Evolutionary conservation across 2,797 vertebrate species (phyloP), one percentile per base, ranked within the genome.

Genomic region (Anguilla pacifica): DNA sequence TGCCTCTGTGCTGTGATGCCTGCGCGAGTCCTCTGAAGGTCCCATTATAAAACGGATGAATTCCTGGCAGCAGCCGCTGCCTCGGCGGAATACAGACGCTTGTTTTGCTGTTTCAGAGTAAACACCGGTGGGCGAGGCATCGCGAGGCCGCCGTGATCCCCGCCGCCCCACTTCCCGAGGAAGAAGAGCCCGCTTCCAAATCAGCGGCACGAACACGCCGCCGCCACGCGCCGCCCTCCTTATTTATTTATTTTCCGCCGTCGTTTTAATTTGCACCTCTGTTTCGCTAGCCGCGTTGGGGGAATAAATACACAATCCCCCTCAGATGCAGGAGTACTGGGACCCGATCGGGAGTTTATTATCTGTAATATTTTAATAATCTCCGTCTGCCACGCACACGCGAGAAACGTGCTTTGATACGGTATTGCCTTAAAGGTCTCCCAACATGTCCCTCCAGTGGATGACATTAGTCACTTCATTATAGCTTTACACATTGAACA

Each of bases 261-360:
- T 92, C 92, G 87, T 94, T 96, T 94, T 95, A 94, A 96, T 96
- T 96, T 96, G 93, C 96, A 96, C 96, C 95, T 96, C 92, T 93
- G 93, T 92, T 96, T 91, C 93, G 92, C 91, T 91, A 93, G 93
- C 92, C 94, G 94, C 90, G 93, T 86, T 86, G 35, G 25, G 93
- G 93, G 93, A 95, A 92, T 94, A 95, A 90, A 85, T 89, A 86
- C 72, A n/a, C 43, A 72, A 87, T 94, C 94, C 93, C 93, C 95
- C 90, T 92, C 83, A 90, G 95, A 94, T 91, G 25, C 35, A 89
- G 85, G 85, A 91, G 88, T 89, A 67, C 92, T 88, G 90, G 93
- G 92, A 93, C 93, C 90, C 89, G 90, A 93, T 94, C 93, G 93
- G 94, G 93, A 93, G 94, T 95, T 96, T 94, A 92, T 94, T 95